Conservation (phyloP, 1,140 invertebrate species). For the Papilio xuthus region DNA sequence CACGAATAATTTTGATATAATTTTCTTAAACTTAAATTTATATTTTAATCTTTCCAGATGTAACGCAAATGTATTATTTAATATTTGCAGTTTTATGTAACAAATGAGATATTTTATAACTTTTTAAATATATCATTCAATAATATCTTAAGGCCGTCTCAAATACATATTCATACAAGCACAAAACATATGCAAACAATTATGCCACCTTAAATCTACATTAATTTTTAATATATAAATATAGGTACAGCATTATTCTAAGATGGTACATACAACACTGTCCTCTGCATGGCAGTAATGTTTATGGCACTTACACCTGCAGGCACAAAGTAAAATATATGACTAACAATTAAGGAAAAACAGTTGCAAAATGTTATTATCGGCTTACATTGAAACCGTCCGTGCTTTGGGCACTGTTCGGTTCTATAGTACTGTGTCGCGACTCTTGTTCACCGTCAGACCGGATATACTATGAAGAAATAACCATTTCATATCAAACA, state of each 20-base stretch:
- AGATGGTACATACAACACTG: slow-evolving; percentile 29
- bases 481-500: slow-evolving; percentile 29
- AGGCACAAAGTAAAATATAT: slow-evolving; percentile 35
- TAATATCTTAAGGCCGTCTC: not conserved
- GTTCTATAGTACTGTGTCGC: slow-evolving; percentile 28
- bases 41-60: not conserved
- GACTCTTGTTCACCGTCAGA: slow-evolving; percentile 18
- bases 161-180: slow-evolving; percentile 8
- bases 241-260: slow-evolving; percentile 27
- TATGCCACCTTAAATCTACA: slow-evolving; percentile 19
- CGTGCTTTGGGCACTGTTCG: slow-evolving; percentile 33
- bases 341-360: slow-evolving; percentile 38
- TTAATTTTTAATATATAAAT: slow-evolving; percentile 4
- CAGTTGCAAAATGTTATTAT: slow-evolving; percentile 34
- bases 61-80: not conserved
- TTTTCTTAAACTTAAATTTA: not conserved
- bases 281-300: slow-evolving; percentile 37
- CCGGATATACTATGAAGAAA: slow-evolving; percentile 29
- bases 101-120: not conserved
- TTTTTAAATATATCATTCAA: too few species aligned
- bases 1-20: not conserved
- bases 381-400: slow-evolving; percentile 37
- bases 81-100: not conserved
- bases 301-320: slow-evolving; percentile 35
- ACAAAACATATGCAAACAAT: not conserved